Conservation (phyloP, 2,113 vertebrate species). For the Typhlomys cinereus region DNA sequence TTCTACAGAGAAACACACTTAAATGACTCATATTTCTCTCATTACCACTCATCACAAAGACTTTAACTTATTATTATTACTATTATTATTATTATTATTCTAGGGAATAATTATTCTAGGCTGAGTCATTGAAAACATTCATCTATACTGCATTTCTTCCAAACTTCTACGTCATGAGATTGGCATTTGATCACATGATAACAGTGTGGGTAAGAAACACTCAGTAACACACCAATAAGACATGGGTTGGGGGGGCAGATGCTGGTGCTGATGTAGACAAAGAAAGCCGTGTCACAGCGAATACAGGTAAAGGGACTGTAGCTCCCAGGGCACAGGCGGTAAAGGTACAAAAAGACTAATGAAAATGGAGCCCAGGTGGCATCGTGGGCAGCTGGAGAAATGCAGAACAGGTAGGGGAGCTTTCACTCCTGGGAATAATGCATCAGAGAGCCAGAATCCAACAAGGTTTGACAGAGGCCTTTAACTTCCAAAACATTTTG, state of each 20-base stretch:
- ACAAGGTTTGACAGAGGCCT: neutral
- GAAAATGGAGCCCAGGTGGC: neutral
- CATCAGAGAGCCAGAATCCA: constrained; percentile 29
- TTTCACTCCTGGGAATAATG: neutral
- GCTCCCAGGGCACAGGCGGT: neutral
- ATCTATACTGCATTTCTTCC: constrained; percentile 7
- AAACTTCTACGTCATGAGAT: constrained; percentile 25
- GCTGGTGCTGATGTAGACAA: neutral
- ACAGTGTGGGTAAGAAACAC: neutral
- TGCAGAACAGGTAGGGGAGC: accelerated
- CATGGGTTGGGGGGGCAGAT: neutral
- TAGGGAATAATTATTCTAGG: neutral
- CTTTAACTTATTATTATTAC: neutral
- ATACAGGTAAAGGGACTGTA: constrained; percentile 13
- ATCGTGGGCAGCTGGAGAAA: neutral
- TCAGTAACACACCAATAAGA: neutral
- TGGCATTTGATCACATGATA: neutral
- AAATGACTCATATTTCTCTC: neutral
- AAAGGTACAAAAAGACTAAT: constrained; percentile 42
- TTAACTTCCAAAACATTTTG: constrained; percentile 12
- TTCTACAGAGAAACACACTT: neutral
- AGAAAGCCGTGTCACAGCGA: neutral
- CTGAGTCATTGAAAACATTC: neutral
- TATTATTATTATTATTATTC: neutral
- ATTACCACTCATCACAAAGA: neutral